Evolutionary conservation across 2,113 vertebrate species (phyloP), one percentile per base, ranked within the genome.

Genomic region (Bufo gargarizans): DNA sequence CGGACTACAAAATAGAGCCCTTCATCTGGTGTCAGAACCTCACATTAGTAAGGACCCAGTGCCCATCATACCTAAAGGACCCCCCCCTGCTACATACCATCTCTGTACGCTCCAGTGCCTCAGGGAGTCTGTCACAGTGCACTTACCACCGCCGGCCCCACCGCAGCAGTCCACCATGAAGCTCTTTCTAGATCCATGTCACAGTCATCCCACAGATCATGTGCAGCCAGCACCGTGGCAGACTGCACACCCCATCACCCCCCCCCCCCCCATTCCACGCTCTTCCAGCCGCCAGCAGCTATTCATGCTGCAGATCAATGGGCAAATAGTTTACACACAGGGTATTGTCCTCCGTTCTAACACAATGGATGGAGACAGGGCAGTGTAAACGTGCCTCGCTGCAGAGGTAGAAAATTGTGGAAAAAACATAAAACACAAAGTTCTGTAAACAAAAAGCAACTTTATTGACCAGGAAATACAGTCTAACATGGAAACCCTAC

Each of bases 271-370:
- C 16, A 16, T 82, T 82, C 86, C 67, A 81, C 79, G 16, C 53
- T 14, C 33, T 88, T 88, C 79, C 78, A 87, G 77, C 86, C 47
- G 67, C 82, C 87, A 88, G 87, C 80, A 88, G 78, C 53, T 82
- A 59, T 50, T 81, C 63, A 4, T 3, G 4, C 20, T 77, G 53
- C 58, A 12, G 20, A 53, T 67, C 63, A 50, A 59, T 61, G 56
- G 61, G 45, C 6, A 17, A 19, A 22, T 33, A 20, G 20, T 58
- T 71, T 45, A 43, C 33, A 43, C 17, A 50, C 17, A 33, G 49
- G 3, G 11, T 84, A 53, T 82, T 82, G 58, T 82, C 19, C 47
- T 20, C 43, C 17, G 59, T 17, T 8, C 55, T 22, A 43, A 63
- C 17, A 67, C 63, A n/a, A 9, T 33, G 67, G 20, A 71, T 6